Evolutionary conservation across 2,888 invertebrate genomes (phyloP), one percentile per base, ranked within the genome.

Genomic region (Saturnia pavonia): DNA sequence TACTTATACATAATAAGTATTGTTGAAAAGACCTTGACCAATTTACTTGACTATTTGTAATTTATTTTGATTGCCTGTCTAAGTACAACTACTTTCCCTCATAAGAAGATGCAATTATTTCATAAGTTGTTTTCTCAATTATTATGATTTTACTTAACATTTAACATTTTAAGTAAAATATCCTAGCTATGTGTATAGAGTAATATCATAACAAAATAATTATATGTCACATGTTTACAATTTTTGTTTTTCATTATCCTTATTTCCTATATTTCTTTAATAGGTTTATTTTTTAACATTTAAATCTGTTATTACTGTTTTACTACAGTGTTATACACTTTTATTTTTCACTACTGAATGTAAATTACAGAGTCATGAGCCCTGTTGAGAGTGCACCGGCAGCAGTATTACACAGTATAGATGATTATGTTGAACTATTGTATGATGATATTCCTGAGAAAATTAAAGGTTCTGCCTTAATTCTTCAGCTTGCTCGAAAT

Each of bases 361-460:
- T 12, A 68, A 4, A 45, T 63, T 48, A 48, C 63, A 69, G 45
- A 69, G 79, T 48, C 67, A 94, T 94, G 89, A 94, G 94, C 78
- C 91, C 94, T 72, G 91, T 94, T 34, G 96, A 97, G 86, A 95
- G 95, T 88, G 85, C 89, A 9, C 90, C 91, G 69, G 84, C 91
- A 60, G 95, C 95, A 66, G 94, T 97, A 75, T 96, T 99, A 76
- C 97, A 97, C 85, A 96, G 96, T 86, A 95, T 99, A 75, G 98
- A 99, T 86, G 97, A 97, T 81, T 99, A 99, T 91, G 97, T 99
- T 70, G 99, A 99, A 90, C 92, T 99, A 75, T 94, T 99, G 27
- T 99, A 99, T 90, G 99, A 99, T 91, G 99, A 99, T 77, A 96
- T 97, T 85, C 95, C 96, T 45, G 99, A 99, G 83, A 99, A 99